Conservation (phyloP, 30 jellyfish, hydroid and myxozoan species). For the Mastigias papua region DNA sequence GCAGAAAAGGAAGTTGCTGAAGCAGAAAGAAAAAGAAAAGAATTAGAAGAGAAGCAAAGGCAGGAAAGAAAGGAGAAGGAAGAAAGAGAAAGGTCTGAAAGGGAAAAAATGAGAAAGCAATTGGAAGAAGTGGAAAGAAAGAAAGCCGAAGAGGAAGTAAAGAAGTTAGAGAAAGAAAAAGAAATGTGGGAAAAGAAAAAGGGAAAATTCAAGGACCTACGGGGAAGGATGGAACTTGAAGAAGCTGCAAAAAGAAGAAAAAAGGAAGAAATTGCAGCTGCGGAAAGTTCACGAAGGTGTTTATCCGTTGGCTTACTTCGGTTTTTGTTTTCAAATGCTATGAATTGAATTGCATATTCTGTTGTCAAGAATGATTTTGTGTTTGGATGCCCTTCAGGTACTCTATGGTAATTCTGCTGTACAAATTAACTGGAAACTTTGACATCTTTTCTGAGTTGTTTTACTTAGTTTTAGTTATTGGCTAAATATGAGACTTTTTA, state of each 20-base stretch:
- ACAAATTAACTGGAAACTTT: too few species aligned
- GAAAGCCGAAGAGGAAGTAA: conserved; percentile 35
- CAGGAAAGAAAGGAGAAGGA: conserved; percentile 16
- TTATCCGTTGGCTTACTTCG: neutral
- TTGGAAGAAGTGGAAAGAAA: conserved; percentile 26
- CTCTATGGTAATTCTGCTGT: too few species aligned
- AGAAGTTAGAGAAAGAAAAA: conserved; percentile 46
- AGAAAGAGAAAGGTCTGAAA: conserved; percentile 20
- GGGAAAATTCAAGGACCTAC: conserved; percentile 26
- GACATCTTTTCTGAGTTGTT: too few species aligned
- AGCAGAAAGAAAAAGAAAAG: conserved; percentile 21
- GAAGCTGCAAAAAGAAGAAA: conserved; percentile 44
- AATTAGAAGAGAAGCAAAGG: conserved; percentile 34
- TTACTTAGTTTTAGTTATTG: too few species aligned
- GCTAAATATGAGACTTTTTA: too few species aligned
- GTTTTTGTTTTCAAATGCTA: neutral
- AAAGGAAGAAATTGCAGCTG: conserved; percentile 58
- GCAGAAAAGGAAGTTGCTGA: conserved; percentile 21
- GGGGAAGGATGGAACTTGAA: conserved; percentile 18
- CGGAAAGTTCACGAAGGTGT: conserved; percentile 34
- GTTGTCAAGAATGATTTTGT: too few species aligned
- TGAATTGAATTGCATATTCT: too few species aligned
- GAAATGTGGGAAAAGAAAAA: conserved; percentile 21
- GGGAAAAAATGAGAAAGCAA: conserved; percentile 19
- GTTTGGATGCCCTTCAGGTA: too few species aligned